Evolutionary conservation across 2,888 invertebrate species (phyloP).

Genomic region (Plagodis pulveraria): DNA sequence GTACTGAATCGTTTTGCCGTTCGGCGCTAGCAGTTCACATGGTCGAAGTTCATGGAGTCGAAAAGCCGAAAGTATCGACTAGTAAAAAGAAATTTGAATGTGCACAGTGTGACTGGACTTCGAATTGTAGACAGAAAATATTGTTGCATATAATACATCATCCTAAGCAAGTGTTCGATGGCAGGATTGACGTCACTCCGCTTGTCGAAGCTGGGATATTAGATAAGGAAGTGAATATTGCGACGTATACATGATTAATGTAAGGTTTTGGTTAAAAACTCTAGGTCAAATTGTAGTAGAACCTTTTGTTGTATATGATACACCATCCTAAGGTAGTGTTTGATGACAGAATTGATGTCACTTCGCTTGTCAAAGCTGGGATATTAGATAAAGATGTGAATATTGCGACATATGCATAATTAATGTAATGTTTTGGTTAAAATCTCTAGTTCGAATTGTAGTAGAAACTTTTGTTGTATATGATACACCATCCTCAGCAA

Average conservation of each 20-base stretch:
- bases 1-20: neutral
- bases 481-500: slow-evolving; percentile 64
- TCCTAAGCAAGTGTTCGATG: slow-evolving; percentile 58
- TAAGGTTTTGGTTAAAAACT: too few species aligned
- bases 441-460: too few species aligned
- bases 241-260: too few species aligned
- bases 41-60: neutral
- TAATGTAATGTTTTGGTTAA: too few species aligned
- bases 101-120: slow-evolving; percentile 56
- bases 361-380: slow-evolving; percentile 38
- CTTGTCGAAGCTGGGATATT: slow-evolving; percentile 39
- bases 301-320: slow-evolving; percentile 67
- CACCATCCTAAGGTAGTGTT: slow-evolving; percentile 67
- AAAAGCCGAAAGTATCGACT: neutral
- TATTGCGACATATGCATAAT: too few species aligned
- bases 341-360: slow-evolving; percentile 53
- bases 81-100: slow-evolving; percentile 48
- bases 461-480: too few species aligned
- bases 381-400: too few species aligned
- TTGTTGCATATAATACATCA: slow-evolving; percentile 73
- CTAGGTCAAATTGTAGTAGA: slow-evolving; percentile 42
- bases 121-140: slow-evolving; percentile 48
- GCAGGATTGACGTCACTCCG: slow-evolving; percentile 52
- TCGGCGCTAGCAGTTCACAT: neutral
- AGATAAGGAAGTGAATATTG: neutral